Percentiles rank a stretch among this genome's conserved stretches.
Evolutionary conservation across 2,797 vertebrate species (phyloP).

Genomic region (Simalia tracyae): DNA sequence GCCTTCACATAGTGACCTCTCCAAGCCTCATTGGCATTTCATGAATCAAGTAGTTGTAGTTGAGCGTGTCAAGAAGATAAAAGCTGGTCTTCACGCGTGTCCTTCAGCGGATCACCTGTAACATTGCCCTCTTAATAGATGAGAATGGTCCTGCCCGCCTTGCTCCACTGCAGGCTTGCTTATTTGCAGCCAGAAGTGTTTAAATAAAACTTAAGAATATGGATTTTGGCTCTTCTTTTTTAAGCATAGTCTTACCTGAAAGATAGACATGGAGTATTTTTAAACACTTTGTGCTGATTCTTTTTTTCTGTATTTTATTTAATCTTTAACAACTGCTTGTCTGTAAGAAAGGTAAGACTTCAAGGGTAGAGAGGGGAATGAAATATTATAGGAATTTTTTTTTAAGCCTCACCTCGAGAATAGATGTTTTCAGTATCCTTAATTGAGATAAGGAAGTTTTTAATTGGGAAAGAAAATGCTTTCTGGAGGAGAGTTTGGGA

Average conservation of each 20-base stretch:
- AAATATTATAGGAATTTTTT: background rate
- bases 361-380: background rate
- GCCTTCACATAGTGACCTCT: constrained; percentile 80
- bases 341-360: accelerated
- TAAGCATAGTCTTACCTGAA: background rate
- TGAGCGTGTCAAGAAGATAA: constrained; percentile 82
- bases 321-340: background rate
- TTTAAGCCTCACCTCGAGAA: background rate
- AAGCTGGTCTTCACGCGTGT: constrained; percentile 66
- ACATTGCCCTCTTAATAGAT: constrained; percentile 72
- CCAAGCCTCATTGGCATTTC: constrained; percentile 75
- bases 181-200: constrained; percentile 62
- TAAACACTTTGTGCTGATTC: background rate
- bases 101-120: constrained; percentile 78
- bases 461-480: background rate
- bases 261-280: background rate
- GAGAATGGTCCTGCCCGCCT: constrained; percentile 51
- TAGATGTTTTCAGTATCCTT: background rate
- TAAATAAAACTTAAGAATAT: constrained; percentile 58
- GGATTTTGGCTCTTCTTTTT: background rate
- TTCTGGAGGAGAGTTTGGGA: background rate
- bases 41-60: constrained; percentile 80
- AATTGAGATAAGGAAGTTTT: background rate
- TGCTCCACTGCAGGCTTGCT: constrained; percentile 49
- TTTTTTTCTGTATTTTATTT: background rate